Evolutionary conservation across 2,888 invertebrate species (phyloP), one percentile per base, ranked within the genome.

Genomic region (Apotomis turbidana): DNA sequence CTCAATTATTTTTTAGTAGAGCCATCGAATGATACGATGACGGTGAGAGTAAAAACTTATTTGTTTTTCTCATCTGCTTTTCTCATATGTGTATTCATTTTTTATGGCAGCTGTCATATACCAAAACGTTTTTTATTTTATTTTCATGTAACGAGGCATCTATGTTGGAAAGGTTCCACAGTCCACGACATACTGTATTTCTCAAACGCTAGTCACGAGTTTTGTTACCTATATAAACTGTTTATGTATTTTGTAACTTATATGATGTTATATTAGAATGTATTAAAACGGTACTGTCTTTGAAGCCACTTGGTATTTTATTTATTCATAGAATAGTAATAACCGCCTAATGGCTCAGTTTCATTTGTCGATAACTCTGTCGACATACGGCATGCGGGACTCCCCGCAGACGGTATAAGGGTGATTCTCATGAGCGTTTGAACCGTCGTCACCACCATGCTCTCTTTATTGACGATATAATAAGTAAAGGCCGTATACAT

Each of bases 211-310:
- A 93, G 93, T 93, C 93, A 93, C 88, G 88, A 87, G 87, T 90
- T 93, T 92, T 89, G 93, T 93, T 93, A 93, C 93, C 93, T 93
- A 89, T 88, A 88, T 88, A 69, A 85, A 83, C 85, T 90, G 86
- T 89, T 90, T 93, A 91, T 93, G 90, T 92, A 91, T 92, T 91
- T 89, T 90, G 86, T 90, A 93, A 91, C 90, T 90, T 91, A 89
- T 89, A 86, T 83, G 85, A 86, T 88, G 87, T 88, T 91, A 89
- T 87, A 88, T 90, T 90, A 88, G 89, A 87, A 86, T 87, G 85
- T 89, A 90, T 88, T 90, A 91, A 91, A 91, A 83, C 87, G 87
- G 87, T 90, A 90, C 88, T 88, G 88, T 90, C 88, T 88, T 86
- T 87, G 79, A 79, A 83, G 77, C 68, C 73, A 76, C 60, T 70